Evolutionary conservation across 2,113 vertebrate species (phyloP).

Genomic region (Notiomystis cincta): DNA sequence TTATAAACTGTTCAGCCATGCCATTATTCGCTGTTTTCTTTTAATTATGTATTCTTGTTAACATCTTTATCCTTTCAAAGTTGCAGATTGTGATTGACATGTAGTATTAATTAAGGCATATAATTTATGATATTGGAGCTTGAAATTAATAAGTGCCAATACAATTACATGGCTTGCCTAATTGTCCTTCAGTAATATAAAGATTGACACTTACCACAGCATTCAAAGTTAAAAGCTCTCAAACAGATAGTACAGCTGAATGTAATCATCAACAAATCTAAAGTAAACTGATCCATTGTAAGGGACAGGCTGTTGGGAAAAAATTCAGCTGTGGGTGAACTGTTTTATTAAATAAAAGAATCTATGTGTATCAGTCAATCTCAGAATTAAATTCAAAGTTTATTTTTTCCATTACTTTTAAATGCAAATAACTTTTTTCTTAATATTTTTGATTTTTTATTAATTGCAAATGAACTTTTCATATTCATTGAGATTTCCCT

Average conservation of each 20-base stretch:
- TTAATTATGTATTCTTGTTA: constrained; percentile 77
- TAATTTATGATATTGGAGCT: constrained; percentile 77
- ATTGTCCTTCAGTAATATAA: constrained; percentile 73
- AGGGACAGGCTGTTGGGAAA: background rate
- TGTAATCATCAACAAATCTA: constrained; percentile 51
- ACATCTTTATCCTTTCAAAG: constrained; percentile 68
- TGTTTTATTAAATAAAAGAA: background rate
- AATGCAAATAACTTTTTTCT: background rate
- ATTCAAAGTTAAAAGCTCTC: constrained; percentile 64
- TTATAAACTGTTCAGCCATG: constrained; percentile 68
- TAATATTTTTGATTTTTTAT: background rate
- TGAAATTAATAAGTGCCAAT: constrained; percentile 80
- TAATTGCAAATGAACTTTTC: background rate
- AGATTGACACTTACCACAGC: constrained; percentile 66
- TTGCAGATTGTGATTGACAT: constrained; percentile 70
- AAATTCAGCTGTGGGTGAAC: background rate
- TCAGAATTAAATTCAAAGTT: background rate
- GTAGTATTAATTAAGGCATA: constrained; percentile 76
- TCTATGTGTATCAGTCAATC: background rate
- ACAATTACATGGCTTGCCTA: constrained; percentile 77
- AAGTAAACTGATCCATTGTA: constrained; percentile 14
- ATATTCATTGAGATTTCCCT: background rate
- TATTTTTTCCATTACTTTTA: background rate
- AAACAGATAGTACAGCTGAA: constrained; percentile 57
- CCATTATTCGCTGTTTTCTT: constrained; percentile 69